Conservation (phyloP, 2,113 vertebrate genomes). For the Eublepharis macularius region DNA sequence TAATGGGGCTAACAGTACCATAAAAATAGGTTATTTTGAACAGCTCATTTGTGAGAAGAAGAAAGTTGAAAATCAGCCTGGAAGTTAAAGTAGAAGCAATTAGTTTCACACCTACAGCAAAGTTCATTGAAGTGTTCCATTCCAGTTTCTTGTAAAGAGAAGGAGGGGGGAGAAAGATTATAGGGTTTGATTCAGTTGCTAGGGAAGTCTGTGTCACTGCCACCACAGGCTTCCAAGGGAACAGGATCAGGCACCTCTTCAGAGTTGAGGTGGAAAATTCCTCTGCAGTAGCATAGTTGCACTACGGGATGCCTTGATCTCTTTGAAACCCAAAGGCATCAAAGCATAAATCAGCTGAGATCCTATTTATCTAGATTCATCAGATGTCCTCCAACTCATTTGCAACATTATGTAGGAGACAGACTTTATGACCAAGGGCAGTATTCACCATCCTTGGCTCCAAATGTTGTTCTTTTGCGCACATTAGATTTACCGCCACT, state of each 20-base stretch:
- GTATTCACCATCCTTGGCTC: neutral
- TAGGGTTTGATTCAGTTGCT: slow-evolving; percentile 2
- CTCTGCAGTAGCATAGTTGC: neutral
- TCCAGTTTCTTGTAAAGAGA: slow-evolving; percentile 23
- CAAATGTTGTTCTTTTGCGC: neutral
- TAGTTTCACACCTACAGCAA: slow-evolving; percentile 56
- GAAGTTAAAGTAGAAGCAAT: slow-evolving; percentile 41
- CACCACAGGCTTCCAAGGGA: slow-evolving; percentile 15
- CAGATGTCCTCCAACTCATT: neutral
- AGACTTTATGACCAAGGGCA: neutral
- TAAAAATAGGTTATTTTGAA: slow-evolving; percentile 46
- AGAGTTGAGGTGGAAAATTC: slow-evolving; percentile 31
- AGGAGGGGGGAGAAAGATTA: slow-evolving; percentile 16
- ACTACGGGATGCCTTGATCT: neutral
- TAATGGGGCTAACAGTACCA: slow-evolving; percentile 55
- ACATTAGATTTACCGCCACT: neutral
- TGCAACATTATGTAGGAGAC: neutral
- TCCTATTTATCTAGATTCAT: neutral
- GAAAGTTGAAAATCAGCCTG: slow-evolving; percentile 29
- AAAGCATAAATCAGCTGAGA: neutral
- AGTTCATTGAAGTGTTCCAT: slow-evolving; percentile 13
- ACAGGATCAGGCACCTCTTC: neutral
- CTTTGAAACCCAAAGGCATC: neutral
- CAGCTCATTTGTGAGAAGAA: slow-evolving; percentile 24
- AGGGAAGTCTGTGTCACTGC: neutral